Conservation (phyloP, 2,888 invertebrate species). For the Sclerodermus sp. region DNA sequence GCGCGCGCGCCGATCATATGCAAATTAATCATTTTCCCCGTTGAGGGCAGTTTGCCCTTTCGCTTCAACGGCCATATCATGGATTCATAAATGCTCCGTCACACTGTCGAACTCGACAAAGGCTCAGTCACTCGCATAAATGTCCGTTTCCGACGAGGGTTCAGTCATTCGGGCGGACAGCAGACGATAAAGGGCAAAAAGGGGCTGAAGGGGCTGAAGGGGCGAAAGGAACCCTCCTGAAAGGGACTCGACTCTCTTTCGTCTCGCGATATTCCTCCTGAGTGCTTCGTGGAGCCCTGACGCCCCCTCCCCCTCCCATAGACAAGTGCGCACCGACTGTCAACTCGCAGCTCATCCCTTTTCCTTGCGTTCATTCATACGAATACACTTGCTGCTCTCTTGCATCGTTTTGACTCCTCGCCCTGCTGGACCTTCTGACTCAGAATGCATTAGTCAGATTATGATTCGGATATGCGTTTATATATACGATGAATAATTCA, state of each 20-base stretch:
- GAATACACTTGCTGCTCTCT: background rate
- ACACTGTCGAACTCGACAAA: conserved; percentile 5
- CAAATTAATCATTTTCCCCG: conserved; percentile 15
- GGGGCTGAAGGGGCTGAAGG: background rate
- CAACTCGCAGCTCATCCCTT: background rate
- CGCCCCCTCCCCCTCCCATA: no score
- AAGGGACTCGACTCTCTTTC: no score
- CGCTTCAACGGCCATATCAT: conserved; percentile 9
- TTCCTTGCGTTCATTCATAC: background rate
- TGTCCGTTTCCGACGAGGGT: conserved; percentile 11
- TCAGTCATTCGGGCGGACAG: conserved; percentile 7
- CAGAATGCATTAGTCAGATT: no score
- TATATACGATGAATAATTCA: no score
- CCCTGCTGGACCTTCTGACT: no score
- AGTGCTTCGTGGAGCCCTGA: no score
- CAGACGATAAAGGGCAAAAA: conserved; percentile 15
- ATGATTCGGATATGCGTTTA: no score
- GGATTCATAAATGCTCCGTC: conserved; percentile 11
- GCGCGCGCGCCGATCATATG: conserved; percentile 10
- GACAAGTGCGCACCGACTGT: background rate
- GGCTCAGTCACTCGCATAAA: conserved; percentile 16
- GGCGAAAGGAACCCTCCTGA: no score
- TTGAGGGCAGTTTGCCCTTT: background rate
- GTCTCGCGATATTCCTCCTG: no score
- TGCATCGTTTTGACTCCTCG: no score